These are phyloP conservation scores for Scaptomyza caliginosa DNA, from an alignment of 2,888 invertebrate genomes.

Conservation along the genomic window DNA sequence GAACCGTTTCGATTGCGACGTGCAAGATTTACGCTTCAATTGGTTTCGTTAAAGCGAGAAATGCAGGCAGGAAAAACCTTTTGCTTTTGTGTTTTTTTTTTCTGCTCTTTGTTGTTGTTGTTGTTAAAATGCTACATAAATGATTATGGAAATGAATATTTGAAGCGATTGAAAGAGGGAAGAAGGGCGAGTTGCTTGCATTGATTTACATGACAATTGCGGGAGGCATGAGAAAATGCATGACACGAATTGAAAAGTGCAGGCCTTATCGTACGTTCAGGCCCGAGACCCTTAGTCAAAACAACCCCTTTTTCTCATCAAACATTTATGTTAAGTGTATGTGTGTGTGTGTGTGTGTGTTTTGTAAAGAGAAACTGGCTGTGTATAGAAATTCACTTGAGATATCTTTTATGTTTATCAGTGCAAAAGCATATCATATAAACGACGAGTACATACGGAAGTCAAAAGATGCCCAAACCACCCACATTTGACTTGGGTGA, in stretches of 20 bases:
- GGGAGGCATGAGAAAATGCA: slow-evolving; percentile 65
- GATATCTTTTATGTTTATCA: slow-evolving; percentile 61
- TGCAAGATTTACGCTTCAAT: slow-evolving; percentile 78
- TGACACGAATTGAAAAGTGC: slow-evolving; percentile 19
- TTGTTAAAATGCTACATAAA: slow-evolving; percentile 35
- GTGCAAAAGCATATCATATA: slow-evolving; percentile 70
- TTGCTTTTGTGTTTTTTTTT: slow-evolving; percentile 4
- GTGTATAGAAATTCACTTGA: slow-evolving; percentile 32
- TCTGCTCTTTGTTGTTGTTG: slow-evolving; percentile 13
- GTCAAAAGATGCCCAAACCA: slow-evolving; percentile 18
- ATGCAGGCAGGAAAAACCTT: slow-evolving; percentile 53
- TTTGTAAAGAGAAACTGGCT: slow-evolving; percentile 40
- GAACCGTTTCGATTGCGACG: slow-evolving; percentile 42
- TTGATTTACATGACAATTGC: slow-evolving; percentile 73
- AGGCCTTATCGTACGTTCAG: slow-evolving; percentile 44
- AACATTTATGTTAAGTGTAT: not conserved
- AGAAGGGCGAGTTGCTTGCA: slow-evolving; percentile 39
- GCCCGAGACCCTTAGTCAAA: slow-evolving; percentile 23
- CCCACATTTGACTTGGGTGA: slow-evolving; percentile 14
- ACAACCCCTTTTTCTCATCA: slow-evolving; percentile 46
- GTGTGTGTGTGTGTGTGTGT: slow-evolving; percentile 1
- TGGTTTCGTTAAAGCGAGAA: slow-evolving; percentile 74
- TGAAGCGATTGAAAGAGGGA: slow-evolving; percentile 19
- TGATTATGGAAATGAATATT: slow-evolving; percentile 71
- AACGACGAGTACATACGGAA: slow-evolving; percentile 62